Conservation (phyloP, 2,888 invertebrate genomes). For the Tenthredo notha region DNA sequence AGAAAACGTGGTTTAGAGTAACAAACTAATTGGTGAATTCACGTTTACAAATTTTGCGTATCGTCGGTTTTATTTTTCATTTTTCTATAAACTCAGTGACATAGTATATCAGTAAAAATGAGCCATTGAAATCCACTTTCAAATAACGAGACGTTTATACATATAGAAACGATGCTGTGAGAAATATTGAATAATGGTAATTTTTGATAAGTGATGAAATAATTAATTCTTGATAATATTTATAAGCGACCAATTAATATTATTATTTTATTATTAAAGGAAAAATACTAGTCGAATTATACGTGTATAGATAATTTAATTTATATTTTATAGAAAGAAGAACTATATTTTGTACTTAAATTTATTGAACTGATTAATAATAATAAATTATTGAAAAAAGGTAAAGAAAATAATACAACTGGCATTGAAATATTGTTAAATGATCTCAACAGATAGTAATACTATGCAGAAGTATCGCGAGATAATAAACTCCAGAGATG, state of each 20-base stretch:
- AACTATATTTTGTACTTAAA: conserved; percentile 35
- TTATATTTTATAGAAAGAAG: conserved; percentile 24
- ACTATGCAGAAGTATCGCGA: not conserved
- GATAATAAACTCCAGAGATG: conserved; percentile 4
- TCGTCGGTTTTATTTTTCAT: not conserved
- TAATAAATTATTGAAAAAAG: conserved; percentile 33
- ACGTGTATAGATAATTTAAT: conserved; percentile 30
- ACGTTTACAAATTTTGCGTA: not conserved
- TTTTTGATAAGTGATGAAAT: not conserved
- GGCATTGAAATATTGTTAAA: not conserved
- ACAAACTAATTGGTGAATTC: not conserved
- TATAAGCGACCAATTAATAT: not conserved
- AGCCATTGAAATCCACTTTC: not conserved
- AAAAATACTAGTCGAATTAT: conserved; percentile 41
- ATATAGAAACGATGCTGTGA: not conserved
- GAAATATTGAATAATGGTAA: not conserved
- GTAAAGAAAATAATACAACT: not conserved
- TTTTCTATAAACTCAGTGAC: not conserved
- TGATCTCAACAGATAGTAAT: not conserved
- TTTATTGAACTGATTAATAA: not conserved
- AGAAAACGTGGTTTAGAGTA: not conserved
- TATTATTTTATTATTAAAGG: not conserved
- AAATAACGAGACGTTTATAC: not conserved
- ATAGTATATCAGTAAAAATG: not conserved
- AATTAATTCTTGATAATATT: not conserved